Percentiles rank a stretch among this genome's conserved stretches.
These are phyloP conservation scores for Endotricha flammealis DNA, from an alignment of 2,888 invertebrate species.

Conservation along the genomic window DNA sequence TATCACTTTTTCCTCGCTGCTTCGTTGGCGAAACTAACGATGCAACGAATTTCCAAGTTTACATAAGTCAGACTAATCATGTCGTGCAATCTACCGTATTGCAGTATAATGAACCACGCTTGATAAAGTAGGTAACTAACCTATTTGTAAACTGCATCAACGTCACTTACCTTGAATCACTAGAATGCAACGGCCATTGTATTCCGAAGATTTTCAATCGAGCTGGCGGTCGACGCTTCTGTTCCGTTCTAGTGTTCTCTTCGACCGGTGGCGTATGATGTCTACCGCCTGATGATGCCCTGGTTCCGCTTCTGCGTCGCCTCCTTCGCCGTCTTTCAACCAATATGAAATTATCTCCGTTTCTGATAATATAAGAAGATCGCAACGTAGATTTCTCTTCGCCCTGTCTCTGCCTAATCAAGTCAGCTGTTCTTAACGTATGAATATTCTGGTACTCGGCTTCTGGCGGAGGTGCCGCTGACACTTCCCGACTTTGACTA, in stretches of 20 bases:
- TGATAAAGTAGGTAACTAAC: slow-evolving; percentile 15
- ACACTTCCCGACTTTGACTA: slow-evolving; percentile 64
- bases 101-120: slow-evolving; percentile 23
- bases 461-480: slow-evolving; percentile 55
- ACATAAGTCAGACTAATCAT: slow-evolving; percentile 32
- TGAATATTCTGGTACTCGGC: slow-evolving; percentile 75
- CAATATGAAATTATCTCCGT: slow-evolving; percentile 73
- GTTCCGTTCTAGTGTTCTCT: slow-evolving; percentile 59
- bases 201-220: slow-evolving; percentile 72
- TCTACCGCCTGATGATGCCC: slow-evolving; percentile 65
- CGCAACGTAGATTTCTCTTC: slow-evolving; percentile 72
- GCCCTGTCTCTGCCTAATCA: slow-evolving; percentile 70
- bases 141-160: slow-evolving; percentile 20
- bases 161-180: slow-evolving; percentile 62
- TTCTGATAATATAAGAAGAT: slow-evolving; percentile 70
- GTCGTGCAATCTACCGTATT: slow-evolving; percentile 35
- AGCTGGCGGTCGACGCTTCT: slow-evolving; percentile 69
- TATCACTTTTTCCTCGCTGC: too few relatives aligned
- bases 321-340: slow-evolving; percentile 68
- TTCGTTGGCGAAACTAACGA: too few relatives aligned
- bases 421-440: slow-evolving; percentile 71
- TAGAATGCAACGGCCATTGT: slow-evolving; percentile 75
- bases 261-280: slow-evolving; percentile 71
- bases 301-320: slow-evolving; percentile 66
- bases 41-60: slow-evolving; percentile 28